phyloP scores from a whole-genome alignment of 2,888 invertebrate genomes.

The Elgonia sp. region DNA sequence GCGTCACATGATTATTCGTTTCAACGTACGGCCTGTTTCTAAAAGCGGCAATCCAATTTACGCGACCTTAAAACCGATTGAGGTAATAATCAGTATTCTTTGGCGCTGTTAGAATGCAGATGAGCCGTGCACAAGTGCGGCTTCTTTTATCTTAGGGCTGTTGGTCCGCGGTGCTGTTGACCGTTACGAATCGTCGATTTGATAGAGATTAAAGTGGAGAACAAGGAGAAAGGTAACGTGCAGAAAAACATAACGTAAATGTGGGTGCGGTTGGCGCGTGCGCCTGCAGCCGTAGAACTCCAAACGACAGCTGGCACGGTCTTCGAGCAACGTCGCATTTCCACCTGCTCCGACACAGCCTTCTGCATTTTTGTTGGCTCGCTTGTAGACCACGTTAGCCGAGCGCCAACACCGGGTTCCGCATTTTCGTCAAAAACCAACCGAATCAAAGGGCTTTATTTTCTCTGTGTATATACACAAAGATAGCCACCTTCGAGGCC shows the following conservation, averaged over 20 bases:
- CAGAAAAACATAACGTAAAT: slow-evolving; percentile 78
- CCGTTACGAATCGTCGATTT: slow-evolving; percentile 75
- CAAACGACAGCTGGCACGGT: slow-evolving; percentile 86
- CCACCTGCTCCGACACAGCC: slow-evolving; percentile 83
- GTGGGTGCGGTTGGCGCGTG: slow-evolving; percentile 83
- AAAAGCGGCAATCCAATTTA: too few relatives aligned
- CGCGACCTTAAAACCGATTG: slow-evolving; percentile 70
- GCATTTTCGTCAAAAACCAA: slow-evolving; percentile 60
- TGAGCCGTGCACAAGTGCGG: slow-evolving; percentile 68
- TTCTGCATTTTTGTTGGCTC: slow-evolving; percentile 71
- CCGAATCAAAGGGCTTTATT: slow-evolving; percentile 55
- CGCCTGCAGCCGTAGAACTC: slow-evolving; percentile 84
- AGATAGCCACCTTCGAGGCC: slow-evolving; percentile 37
- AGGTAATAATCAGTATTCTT: slow-evolving; percentile 67
- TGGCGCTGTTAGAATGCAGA: slow-evolving; percentile 68
- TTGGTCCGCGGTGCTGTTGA: slow-evolving; percentile 74
- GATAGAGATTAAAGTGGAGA: slow-evolving; percentile 74
- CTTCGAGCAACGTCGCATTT: slow-evolving; percentile 84
- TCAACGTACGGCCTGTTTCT: too few relatives aligned
- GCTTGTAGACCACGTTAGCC: slow-evolving; percentile 39
- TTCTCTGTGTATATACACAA: slow-evolving; percentile 26
- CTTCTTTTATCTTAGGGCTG: slow-evolving; percentile 71
- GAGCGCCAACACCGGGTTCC: slow-evolving; percentile 56
- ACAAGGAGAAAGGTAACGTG: slow-evolving; percentile 75
- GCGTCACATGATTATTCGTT: too few relatives aligned